Base-by-base conservation (phyloP, 2,797 vertebrate species). In the Protonibea diacanthus region DNA sequence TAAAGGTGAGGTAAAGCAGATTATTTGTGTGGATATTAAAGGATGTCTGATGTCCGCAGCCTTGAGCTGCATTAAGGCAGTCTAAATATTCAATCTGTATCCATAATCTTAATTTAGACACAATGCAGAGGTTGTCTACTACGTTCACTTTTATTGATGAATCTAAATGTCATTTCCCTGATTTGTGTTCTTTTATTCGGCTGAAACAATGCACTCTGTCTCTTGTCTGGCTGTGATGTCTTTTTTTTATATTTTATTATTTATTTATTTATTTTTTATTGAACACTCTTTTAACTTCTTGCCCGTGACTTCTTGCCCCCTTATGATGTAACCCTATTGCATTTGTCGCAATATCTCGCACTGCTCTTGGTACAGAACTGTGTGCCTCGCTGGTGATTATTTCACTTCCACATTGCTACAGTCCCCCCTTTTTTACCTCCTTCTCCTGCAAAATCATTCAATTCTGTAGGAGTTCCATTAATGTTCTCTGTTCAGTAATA, bases 21-120 rank as follows among this genome's bases (percentile, higher is more conserved):
- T 73, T 71, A 74, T 81, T 83, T 55, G 17, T 86, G 61, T 76
- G 61, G 53, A 76, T 81, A 75, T 84, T 62, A 61, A 18, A 69
- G 21, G 57, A 60, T 68, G 40, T 62, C 51, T 67, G n/a, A 78
- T 68, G 45, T 62, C 52, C 64, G 20, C 76, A 67, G 64, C 64
- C 14, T 49, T 74, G 4, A 57, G 71, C 74, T 23, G 60, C 80
- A 52, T 71, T 73, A 47, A 58, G 47, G 52, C 51, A 44, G 10
- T 58, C 76, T 77, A 71, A 53, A 67, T 78, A 64, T 80, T 64
- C 21, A 68, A 1, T 71, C 33, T 58, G 56, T n/a, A 23, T 61
- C 53, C 65, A 14, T 15, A 56, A 48, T 69, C 14, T 40, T 49
- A 51, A 62, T 72, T 52, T 53, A 20, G 3, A 27, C 48, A 14